Conservation (phyloP, 2,797 vertebrate genomes). For the Rousettus madagascariensis region DNA sequence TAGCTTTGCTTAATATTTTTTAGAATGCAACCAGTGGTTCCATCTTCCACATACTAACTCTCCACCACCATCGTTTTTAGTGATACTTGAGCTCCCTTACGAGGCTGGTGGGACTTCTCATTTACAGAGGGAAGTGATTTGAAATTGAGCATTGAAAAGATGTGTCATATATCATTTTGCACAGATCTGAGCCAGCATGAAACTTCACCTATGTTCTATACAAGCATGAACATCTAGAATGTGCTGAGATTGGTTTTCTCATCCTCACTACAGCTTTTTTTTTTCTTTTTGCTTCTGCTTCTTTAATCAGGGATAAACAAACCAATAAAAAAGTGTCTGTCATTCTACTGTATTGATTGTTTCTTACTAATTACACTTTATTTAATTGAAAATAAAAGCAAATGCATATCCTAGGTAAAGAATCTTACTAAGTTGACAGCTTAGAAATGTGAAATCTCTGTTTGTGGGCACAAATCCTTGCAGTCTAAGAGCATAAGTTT, state of each 20-base stretch:
- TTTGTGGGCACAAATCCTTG: constrained; percentile 45
- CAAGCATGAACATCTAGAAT: neutral
- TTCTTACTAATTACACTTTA: constrained; percentile 55
- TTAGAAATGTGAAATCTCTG: constrained; percentile 69
- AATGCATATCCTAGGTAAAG: constrained; percentile 65
- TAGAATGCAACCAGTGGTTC: constrained; percentile 49
- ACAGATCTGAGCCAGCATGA: neutral
- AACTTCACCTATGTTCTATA: neutral
- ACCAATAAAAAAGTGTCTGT: constrained; percentile 22
- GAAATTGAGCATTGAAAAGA: neutral
- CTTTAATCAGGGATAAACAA: constrained; percentile 42
- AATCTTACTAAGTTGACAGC: constrained; percentile 54
- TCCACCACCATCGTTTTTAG: constrained; percentile 42
- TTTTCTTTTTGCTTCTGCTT: neutral
- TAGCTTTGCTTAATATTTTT: constrained; percentile 67
- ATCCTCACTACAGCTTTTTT: neutral
- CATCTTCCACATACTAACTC: constrained; percentile 16
- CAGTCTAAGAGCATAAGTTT: constrained; percentile 55
- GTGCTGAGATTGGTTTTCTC: neutral
- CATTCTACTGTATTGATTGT: constrained; percentile 52
- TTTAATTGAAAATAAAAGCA: constrained; percentile 70
- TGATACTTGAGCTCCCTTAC: neutral
- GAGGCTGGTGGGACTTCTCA: neutral
- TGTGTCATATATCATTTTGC: neutral
- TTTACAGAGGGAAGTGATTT: neutral